Conservation (phyloP, 2,888 invertebrate genomes). For the Diplolepis rosae region DNA sequence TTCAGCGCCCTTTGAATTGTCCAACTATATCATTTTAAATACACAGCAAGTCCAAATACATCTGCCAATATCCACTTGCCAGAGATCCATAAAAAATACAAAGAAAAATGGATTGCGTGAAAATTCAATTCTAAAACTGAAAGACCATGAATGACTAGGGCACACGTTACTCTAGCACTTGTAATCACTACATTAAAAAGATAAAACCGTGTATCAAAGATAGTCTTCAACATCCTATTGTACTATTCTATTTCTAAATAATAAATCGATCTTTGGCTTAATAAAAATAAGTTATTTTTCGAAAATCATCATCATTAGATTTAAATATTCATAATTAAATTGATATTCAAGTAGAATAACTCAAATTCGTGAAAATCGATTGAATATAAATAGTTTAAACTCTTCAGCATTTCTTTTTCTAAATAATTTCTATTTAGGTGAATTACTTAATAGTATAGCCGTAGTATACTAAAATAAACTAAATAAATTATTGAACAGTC, state of each 20-base stretch:
- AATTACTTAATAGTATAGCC: not conserved
- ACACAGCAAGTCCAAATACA: not conserved
- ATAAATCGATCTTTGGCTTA: conserved; percentile 34
- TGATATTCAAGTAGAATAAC: not conserved
- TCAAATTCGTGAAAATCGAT: not conserved
- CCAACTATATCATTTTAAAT: too few relatives aligned
- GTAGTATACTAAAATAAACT: not conserved
- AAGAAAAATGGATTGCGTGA: not conserved
- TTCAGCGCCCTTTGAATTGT: too few relatives aligned
- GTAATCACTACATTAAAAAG: not conserved
- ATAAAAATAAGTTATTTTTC: conserved; percentile 3
- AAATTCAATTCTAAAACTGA: conserved; percentile 5
- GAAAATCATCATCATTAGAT: not conserved
- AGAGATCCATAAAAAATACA: conserved; percentile 10
- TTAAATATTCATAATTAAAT: not conserved
- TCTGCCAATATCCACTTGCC: not conserved
- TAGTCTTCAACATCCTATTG: not conserved
- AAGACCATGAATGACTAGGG: conserved; percentile 68
- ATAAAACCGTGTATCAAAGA: conserved; percentile 13
- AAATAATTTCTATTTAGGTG: not conserved
- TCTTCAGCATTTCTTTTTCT: not conserved
- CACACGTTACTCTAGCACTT: conserved; percentile 57
- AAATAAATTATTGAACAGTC: not conserved
- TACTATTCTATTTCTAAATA: not conserved
- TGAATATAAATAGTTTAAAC: not conserved